These are phyloP conservation scores for Melipona bicolor DNA, from an alignment of 2,888 invertebrate genomes.

Conservation along the genomic window DNA sequence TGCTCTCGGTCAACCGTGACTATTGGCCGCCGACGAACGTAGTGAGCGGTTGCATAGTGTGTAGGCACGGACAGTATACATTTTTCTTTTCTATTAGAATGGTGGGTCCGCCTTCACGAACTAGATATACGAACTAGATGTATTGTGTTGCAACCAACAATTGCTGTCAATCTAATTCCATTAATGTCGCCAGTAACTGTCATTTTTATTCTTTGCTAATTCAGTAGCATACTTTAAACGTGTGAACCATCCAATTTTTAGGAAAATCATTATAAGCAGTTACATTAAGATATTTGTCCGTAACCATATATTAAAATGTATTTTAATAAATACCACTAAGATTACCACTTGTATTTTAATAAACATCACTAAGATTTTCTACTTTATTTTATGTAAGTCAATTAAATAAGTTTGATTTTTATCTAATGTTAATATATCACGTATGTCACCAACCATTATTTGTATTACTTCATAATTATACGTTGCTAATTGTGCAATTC, in stretches of 20 bases:
- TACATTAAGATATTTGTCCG: not conserved
- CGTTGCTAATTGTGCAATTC: not conserved
- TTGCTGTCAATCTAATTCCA: conserved; percentile 58
- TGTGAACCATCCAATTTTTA: not conserved
- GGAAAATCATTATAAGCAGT: not conserved
- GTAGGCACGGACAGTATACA: conserved; percentile 68
- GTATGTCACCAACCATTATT: not conserved
- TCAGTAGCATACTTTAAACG: conserved; percentile 19
- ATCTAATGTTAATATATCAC: not conserved
- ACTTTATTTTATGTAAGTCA: not conserved
- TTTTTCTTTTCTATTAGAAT: conserved; percentile 57
- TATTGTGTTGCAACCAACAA: conserved; percentile 71
- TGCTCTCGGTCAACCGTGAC: conserved; percentile 78
- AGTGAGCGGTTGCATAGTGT: conserved; percentile 65
- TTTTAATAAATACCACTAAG: not conserved
- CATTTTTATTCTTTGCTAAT: conserved; percentile 53
- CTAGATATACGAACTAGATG: conserved; percentile 68
- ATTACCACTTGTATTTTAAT: not conserved
- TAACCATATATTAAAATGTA: not conserved
- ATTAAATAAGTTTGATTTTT: not conserved
- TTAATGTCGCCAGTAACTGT: conserved; percentile 67
- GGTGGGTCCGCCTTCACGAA: conserved; percentile 69
- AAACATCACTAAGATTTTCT: not conserved
- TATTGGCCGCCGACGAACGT: conserved; percentile 74
- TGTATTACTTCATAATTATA: not conserved